These are phyloP conservation scores for Virgularia gustaviana DNA, from an alignment of 92 coral and sea anemone genomes.

Conservation along the genomic window DNA sequence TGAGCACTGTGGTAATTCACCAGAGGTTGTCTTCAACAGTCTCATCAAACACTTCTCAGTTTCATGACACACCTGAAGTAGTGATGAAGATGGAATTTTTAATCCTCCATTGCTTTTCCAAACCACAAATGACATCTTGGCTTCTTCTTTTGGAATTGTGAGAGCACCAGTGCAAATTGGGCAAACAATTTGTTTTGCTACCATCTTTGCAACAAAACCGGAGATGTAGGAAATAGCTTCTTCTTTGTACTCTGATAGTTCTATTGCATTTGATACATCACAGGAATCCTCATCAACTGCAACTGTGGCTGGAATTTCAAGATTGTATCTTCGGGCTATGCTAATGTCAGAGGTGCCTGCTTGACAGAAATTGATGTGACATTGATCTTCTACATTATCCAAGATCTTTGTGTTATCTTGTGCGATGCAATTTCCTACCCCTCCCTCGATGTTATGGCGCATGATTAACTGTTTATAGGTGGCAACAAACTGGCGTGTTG, in stretches of 20 bases:
- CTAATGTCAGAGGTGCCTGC: not conserved
- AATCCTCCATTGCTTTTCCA: not conserved
- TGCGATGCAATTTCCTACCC: not conserved
- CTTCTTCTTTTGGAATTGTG: not conserved
- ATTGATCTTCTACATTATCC: conserved; percentile 2
- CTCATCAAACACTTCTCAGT: conserved; percentile 3
- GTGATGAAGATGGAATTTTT: not conserved
- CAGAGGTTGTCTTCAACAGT: not conserved
- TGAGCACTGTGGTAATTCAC: not conserved
- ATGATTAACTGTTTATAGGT: not conserved
- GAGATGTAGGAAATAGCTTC: no score
- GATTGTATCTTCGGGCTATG: not conserved
- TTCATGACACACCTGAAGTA: not conserved
- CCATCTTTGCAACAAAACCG: no score
- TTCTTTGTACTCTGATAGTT: no score
- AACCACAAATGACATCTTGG: not conserved
- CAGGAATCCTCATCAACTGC: not conserved
- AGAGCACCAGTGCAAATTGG: not conserved
- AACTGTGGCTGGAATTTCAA: not conserved
- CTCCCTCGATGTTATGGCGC: conserved; percentile 8
- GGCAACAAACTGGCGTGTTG: not conserved
- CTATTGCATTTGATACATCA: not conserved
- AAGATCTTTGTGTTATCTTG: not conserved
- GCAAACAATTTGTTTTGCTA: no score
- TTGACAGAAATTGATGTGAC: not conserved